A percentile compares a stretch with the other conserved stretches of the same genome.
These are phyloP conservation scores for Darevskia mixta DNA, from an alignment of 2,797 vertebrate species.

Conservation along the genomic window DNA sequence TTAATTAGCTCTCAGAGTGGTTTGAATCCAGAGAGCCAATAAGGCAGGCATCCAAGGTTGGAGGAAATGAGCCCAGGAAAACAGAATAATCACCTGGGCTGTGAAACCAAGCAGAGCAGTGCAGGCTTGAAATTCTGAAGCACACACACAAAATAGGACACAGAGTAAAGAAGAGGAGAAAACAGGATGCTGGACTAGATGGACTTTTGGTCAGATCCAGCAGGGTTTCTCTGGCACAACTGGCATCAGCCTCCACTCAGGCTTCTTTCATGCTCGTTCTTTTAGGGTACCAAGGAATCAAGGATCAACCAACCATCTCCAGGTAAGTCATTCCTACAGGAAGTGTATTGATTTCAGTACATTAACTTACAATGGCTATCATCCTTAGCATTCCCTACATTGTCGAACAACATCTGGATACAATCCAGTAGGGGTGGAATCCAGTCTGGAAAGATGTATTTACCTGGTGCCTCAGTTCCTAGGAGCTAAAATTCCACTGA, in stretches of 20 bases:
- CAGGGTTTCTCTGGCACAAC: too few species aligned
- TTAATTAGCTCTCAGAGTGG: conserved; percentile 19
- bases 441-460: background rate
- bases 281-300: background rate
- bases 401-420: background rate
- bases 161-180: background rate
- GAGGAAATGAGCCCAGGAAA: background rate
- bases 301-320: background rate
- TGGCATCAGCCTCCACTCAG: too few species aligned
- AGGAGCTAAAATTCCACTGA: background rate
- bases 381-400: too few species aligned
- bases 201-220: too few species aligned
- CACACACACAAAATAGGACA: background rate
- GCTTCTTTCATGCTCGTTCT: background rate
- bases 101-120: background rate
- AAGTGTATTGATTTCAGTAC: too few species aligned
- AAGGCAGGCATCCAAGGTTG: conserved; percentile 77
- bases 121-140: conserved; percentile 2
- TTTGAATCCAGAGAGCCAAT: conserved; percentile 67
- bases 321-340: too few species aligned
- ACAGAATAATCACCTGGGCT: conserved; percentile 16
- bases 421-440: background rate
- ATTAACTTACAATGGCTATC: too few species aligned
- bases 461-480: background rate
- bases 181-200: too few species aligned